Base-by-base conservation (phyloP, 2,113 vertebrate genomes). In the Paradoxurus hermaphroditus region DNA sequence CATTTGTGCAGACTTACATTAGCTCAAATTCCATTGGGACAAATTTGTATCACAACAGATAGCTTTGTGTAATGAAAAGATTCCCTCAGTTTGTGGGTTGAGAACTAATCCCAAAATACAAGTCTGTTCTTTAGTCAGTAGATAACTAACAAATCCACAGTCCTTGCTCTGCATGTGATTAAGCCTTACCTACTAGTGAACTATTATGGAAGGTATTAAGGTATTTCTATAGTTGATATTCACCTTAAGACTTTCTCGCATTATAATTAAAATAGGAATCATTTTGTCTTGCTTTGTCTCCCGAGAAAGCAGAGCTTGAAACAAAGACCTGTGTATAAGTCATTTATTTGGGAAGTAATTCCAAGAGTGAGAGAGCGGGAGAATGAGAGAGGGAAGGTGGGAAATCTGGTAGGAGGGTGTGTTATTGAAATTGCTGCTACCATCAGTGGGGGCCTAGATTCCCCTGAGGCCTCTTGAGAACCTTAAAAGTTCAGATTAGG, bases 251-350 rank as follows among this genome's bases (percentile, higher is more conserved):
- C 53, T 86, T 78, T 3, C 8, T 23, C 8, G 49, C 12, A 31
- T 67, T 84, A 39, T 75, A 44, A 49, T 95, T 92, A 72, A 94
- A 56, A 82, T 51, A 79, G 62, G 72, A 94, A 27, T 93, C 44
- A 78, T 82, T 87, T 81, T 95, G 21, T 89, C 36, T 94, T 88
- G 39, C 16, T 59, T 86, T 93, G 83, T 18, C 19, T 96, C 89
- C 44, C 18, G 39, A 85, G n/a, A 96, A 95, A 89, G 68, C 83
- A 91, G 63, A 95, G 19, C 13, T 13, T 67, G 18, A 93, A 91
- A 79, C 39, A 90, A 83, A 82, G 51, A 19, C 34, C 94, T 77
- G 18, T 68, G 56, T 23, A 21, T 29, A 72, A 84, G 29, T 51
- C 29, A 46, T 68, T 81, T 81, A 73, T 49, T 75, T 79, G n/a